Percentiles rank a stretch among this genome's conserved stretches.
Evolutionary conservation across 2,113 vertebrate species (phyloP).

Genomic region (Megatriorchis doriae): DNA sequence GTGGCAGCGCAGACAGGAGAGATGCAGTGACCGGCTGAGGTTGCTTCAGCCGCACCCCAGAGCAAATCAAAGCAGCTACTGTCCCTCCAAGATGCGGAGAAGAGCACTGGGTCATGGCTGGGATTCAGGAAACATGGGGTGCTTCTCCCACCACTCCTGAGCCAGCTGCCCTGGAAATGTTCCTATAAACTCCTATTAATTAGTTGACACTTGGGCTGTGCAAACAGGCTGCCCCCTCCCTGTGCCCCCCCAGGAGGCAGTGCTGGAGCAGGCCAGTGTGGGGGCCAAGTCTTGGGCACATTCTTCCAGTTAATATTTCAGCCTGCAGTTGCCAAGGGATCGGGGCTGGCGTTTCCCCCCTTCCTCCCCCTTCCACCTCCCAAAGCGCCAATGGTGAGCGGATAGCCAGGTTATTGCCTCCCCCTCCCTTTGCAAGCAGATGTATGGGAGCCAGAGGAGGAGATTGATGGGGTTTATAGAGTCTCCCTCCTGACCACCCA

Average conservation of each 20-base stretch:
- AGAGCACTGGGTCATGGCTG: not conserved
- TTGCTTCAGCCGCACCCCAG: not conserved
- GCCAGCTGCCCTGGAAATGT: constrained; percentile 71
- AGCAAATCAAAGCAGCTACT: not conserved
- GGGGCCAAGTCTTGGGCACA: constrained; percentile 57
- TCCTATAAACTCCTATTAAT: constrained; percentile 72
- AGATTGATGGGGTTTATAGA: constrained; percentile 58
- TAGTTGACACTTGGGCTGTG: constrained; percentile 71
- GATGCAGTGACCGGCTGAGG: not conserved
- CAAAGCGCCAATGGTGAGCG: constrained; percentile 16
- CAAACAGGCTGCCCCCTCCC: constrained; percentile 56
- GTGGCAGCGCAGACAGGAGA: not conserved
- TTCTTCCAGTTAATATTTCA: constrained; percentile 77
- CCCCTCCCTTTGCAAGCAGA: constrained; percentile 49
- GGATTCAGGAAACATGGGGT: not conserved
- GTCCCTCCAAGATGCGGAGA: not conserved
- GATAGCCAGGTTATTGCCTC: constrained; percentile 55
- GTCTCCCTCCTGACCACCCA: constrained; percentile 49
- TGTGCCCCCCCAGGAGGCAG: not conserved
- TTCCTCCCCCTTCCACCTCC: constrained; percentile 59
- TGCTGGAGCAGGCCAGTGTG: constrained; percentile 17
- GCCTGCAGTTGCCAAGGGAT: constrained; percentile 70
- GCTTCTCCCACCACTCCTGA: not conserved
- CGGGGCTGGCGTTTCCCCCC: constrained; percentile 65
- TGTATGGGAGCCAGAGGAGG: constrained; percentile 29